Evolutionary conservation across 2,797 vertebrate genomes (phyloP).

Genomic region (Glossophaga mutica): DNA sequence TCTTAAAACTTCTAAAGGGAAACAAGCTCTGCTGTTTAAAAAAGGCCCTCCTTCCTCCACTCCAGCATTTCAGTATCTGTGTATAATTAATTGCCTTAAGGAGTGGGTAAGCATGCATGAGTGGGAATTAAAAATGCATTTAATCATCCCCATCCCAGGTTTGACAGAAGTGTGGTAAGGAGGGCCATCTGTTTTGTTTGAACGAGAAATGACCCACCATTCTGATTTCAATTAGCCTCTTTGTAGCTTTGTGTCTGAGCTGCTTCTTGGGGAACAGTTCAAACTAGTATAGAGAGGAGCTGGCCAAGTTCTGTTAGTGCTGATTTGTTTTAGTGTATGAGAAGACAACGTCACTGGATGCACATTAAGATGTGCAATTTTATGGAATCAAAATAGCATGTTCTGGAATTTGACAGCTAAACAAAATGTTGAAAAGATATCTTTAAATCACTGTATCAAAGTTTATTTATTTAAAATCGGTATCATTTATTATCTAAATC

Average conservation of each 20-base stretch:
- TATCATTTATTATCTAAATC: neutral
- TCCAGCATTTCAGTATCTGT: neutral
- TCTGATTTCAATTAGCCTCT: slow-evolving; percentile 75
- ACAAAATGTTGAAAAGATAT: neutral
- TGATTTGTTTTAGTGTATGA: slow-evolving; percentile 46
- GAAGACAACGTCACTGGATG: neutral
- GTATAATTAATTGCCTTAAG: slow-evolving; percentile 13
- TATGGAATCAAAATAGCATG: neutral
- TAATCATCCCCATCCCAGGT: neutral
- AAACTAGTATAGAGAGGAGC: slow-evolving; percentile 31
- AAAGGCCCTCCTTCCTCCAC: neutral
- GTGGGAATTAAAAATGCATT: slow-evolving; percentile 47
- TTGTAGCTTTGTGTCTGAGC: slow-evolving; percentile 62
- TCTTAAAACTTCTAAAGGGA: slow-evolving; percentile 4
- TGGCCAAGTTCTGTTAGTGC: slow-evolving; percentile 48
- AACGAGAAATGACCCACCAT: slow-evolving; percentile 63
- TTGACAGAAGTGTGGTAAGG: slow-evolving; percentile 50
- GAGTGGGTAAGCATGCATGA: neutral
- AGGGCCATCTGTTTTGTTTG: slow-evolving; percentile 71
- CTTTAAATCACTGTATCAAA: neutral
- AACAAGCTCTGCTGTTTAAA: neutral
- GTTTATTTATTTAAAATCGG: neutral
- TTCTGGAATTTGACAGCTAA: slow-evolving; percentile 26
- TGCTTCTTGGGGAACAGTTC: slow-evolving; percentile 50
- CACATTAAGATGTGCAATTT: neutral